These are phyloP conservation scores for Brachyptera risi DNA, from an alignment of 2,888 invertebrate genomes.

Conservation along the genomic window DNA sequence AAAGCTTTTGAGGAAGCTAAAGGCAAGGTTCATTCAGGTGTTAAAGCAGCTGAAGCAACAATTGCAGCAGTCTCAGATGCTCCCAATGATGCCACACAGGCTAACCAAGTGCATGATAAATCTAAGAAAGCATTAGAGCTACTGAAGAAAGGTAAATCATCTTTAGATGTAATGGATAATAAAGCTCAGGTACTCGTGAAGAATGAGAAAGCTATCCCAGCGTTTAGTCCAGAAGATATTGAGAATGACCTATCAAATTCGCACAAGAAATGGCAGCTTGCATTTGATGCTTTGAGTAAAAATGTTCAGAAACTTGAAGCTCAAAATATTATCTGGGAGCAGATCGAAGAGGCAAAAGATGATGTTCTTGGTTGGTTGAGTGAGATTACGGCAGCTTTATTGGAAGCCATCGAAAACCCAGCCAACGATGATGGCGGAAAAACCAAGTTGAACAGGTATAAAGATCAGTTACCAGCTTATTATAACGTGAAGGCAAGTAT, in stretches of 20 bases:
- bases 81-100: constrained; percentile 69
- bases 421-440: constrained; percentile 78
- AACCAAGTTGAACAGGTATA: constrained; percentile 74
- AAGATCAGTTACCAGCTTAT: constrained; percentile 78
- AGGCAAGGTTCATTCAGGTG: constrained; percentile 63
- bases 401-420: constrained; percentile 69
- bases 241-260: no score
- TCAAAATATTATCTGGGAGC: constrained; percentile 88
- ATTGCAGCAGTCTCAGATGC: constrained; percentile 59
- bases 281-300: constrained; percentile 66
- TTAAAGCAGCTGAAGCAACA: constrained; percentile 63
- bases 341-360: constrained; percentile 81
- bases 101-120: constrained; percentile 66
- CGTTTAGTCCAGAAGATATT: constrained; percentile 45
- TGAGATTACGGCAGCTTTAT: constrained; percentile 73
- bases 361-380: constrained; percentile 80
- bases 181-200: constrained; percentile 68
- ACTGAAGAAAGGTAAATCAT: constrained; percentile 67
- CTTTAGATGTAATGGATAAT: constrained; percentile 72
- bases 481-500: constrained; percentile 72
- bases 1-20: constrained; percentile 71
- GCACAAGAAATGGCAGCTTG: constrained; percentile 65
- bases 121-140: constrained; percentile 71
- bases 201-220: constrained; percentile 64
- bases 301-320: constrained; percentile 79